Percentiles rank a stretch among this genome's conserved stretches.
phyloP scores from a whole-genome alignment of 2,888 invertebrate species.

The Sinohyriopsis cumingii region DNA sequence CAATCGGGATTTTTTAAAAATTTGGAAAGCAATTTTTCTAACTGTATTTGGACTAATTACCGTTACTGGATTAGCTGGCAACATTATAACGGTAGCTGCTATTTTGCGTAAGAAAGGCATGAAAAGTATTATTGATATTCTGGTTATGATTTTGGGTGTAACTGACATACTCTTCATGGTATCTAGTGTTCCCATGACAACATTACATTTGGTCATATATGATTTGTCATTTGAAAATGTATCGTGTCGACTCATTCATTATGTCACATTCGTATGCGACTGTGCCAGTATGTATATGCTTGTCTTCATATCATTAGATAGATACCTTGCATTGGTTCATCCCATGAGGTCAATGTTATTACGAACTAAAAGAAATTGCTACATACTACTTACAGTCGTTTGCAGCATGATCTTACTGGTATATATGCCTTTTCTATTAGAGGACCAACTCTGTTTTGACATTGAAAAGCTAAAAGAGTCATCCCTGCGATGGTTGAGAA shows the following conservation, averaged over 20 bases:
- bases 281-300: constrained; percentile 92
- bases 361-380: constrained; percentile 85
- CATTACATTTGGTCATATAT: constrained; percentile 81
- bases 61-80: constrained; percentile 86
- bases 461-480: constrained; percentile 65
- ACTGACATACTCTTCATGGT: constrained; percentile 90
- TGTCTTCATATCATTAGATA: constrained; percentile 89
- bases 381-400: constrained; percentile 81
- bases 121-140: constrained; percentile 86
- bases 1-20: too few relatives aligned
- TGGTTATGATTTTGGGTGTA: constrained; percentile 88
- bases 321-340: constrained; percentile 90
- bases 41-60: constrained; percentile 87
- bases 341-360: constrained; percentile 88
- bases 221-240: constrained; percentile 88
- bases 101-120: constrained; percentile 89
- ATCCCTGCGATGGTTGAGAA: not conserved
- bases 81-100: constrained; percentile 87
- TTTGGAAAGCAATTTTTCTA: constrained; percentile 70
- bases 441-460: not conserved
- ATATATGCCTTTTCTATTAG: constrained; percentile 48
- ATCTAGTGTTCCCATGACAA: constrained; percentile 92
- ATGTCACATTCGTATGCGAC: constrained; percentile 89
- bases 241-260: constrained; percentile 91
- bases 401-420: constrained; percentile 81